Percentiles rank a stretch among this genome's conserved stretches.
These are phyloP conservation scores for Cheilosia grossa DNA, from an alignment of 2,888 invertebrate species.

Conservation along the genomic window DNA sequence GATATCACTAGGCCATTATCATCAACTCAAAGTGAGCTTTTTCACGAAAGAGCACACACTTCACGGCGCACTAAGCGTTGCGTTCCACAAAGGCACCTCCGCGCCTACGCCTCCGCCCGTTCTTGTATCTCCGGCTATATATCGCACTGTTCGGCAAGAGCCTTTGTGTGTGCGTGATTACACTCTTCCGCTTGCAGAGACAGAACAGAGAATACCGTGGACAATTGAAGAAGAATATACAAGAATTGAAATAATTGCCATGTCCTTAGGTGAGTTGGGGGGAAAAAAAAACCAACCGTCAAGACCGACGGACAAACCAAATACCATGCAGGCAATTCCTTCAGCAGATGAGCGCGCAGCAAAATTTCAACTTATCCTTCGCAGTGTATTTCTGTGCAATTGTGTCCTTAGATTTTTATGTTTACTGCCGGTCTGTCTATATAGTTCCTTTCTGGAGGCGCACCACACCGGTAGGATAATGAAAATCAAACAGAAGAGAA, in stretches of 20 bases:
- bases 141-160: not conserved
- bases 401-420: conserved; percentile 60
- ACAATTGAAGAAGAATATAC: conserved; percentile 40
- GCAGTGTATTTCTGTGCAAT: conserved; percentile 39
- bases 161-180: conserved; percentile 25
- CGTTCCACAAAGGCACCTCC: conserved; percentile 30
- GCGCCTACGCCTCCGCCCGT: not conserved
- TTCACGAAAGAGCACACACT: conserved; percentile 49
- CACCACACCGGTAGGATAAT: conserved; percentile 39
- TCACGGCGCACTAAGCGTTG: conserved; percentile 31
- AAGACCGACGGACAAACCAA: conserved; percentile 32
- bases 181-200: conserved; percentile 2
- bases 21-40: conserved; percentile 43
- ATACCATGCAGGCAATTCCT: conserved; percentile 26
- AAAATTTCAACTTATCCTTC: conserved; percentile 18
- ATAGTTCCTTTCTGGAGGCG: conserved; percentile 33
- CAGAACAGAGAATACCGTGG: conserved; percentile 4
- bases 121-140: not conserved
- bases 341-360: conserved; percentile 28
- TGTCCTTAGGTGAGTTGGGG: conserved; percentile 10
- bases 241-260: conserved; percentile 58
- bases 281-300: not conserved
- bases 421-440: conserved; percentile 59
- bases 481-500: conserved; percentile 55
- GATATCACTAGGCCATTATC: conserved; percentile 29